A percentile compares a stretch with the other conserved stretches of the same genome.
phyloP scores from a whole-genome alignment of 1,140 invertebrate species.

The Drusus annulatus region DNA sequence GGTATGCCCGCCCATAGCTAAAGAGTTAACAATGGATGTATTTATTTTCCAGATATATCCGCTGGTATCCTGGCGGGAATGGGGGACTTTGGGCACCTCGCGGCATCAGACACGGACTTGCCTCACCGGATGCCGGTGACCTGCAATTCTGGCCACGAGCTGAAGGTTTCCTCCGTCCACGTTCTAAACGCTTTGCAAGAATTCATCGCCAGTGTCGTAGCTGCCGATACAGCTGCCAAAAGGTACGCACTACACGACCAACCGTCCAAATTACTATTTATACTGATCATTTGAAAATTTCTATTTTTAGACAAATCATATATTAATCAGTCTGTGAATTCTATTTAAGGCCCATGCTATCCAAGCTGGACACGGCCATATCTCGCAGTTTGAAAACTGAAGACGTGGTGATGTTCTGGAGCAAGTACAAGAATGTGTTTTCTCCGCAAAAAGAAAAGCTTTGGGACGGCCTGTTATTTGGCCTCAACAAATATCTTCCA shows the following conservation, averaged over 20 bases:
- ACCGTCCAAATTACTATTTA: too few relatives aligned
- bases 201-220: slow-evolving; percentile 64
- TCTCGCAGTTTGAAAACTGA: slow-evolving; percentile 67
- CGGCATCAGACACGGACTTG: background rate
- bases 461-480: slow-evolving; percentile 72
- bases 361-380: slow-evolving; percentile 60
- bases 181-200: slow-evolving; percentile 73
- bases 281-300: too few relatives aligned
- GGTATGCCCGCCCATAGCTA: too few relatives aligned
- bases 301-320: too few relatives aligned
- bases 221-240: slow-evolving; percentile 20
- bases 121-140: slow-evolving; percentile 12
- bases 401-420: slow-evolving; percentile 72
- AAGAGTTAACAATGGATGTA: too few relatives aligned
- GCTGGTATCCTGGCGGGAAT: background rate
- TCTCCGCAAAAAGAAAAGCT: slow-evolving; percentile 66
- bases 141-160: slow-evolving; percentile 64
- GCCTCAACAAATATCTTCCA: slow-evolving; percentile 72
- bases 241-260: background rate
- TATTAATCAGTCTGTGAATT: too few relatives aligned
- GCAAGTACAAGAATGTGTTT: slow-evolving; percentile 66
- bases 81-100: background rate
- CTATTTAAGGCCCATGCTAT: slow-evolving; percentile 1
- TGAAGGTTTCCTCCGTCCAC: slow-evolving; percentile 72
- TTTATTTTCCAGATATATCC: background rate